A percentile compares a stretch with the other conserved stretches of the same genome.
Evolutionary conservation across 1,140 invertebrate genomes (phyloP).

Genomic region (Rhynchophorus ferrugineus): DNA sequence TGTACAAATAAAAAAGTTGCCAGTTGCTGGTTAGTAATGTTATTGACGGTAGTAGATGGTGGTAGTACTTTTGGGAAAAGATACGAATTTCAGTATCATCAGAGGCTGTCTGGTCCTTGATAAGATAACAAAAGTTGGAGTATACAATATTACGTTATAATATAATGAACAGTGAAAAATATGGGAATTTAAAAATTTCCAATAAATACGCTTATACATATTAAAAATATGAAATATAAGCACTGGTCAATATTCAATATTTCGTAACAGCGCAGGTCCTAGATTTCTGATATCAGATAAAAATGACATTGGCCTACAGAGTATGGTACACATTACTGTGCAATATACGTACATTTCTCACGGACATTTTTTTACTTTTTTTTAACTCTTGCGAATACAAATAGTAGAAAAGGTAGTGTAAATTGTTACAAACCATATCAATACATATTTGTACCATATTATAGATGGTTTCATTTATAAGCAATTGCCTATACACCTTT

Average conservation of each 20-base stretch:
- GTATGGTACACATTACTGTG: conserved; percentile 37
- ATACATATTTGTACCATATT: conserved; percentile 42
- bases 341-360: conserved; percentile 19
- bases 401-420: conserved; percentile 43
- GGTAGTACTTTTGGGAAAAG: no score
- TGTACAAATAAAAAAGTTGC: no score
- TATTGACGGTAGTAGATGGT: no score
- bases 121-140: not conserved
- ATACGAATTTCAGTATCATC: no score
- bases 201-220: conserved; percentile 39
- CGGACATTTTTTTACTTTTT: conserved; percentile 11
- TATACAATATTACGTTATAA: not conserved
- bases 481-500: conserved; percentile 12
- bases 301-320: conserved; percentile 37
- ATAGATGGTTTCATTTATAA: conserved; percentile 35
- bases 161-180: conserved; percentile 43
- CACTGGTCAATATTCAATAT: conserved; percentile 28
- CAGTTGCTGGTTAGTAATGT: no score
- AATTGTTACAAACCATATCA: conserved; percentile 42
- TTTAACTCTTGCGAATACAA: conserved; percentile 33
- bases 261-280: conserved; percentile 32
- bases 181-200: conserved; percentile 39
- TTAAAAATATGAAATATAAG: conserved; percentile 38
- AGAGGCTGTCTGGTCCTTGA: no score
- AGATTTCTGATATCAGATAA: conserved; percentile 39